phyloP scores from a whole-genome alignment of 2,797 vertebrate species.

The Trachurus trachurus region DNA sequence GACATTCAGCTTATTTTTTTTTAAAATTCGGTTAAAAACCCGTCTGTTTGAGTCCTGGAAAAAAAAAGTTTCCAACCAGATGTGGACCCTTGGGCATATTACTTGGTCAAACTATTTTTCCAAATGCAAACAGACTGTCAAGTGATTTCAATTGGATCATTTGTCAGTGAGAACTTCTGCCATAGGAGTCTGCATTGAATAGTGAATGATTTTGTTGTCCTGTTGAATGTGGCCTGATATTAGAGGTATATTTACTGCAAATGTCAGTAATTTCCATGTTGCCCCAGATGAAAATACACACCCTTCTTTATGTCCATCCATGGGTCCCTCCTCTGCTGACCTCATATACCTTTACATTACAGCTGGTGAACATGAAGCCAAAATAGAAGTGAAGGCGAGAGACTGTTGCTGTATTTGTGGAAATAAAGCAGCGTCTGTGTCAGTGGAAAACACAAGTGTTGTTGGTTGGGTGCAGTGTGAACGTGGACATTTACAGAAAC shows the following conservation, averaged over 20 bases:
- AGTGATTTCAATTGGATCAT: conserved; percentile 52
- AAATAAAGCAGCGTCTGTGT: background rate
- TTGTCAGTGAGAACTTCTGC: conserved; percentile 15
- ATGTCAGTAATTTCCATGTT: background rate
- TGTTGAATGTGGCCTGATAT: background rate
- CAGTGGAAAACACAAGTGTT: background rate
- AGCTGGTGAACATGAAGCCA: background rate
- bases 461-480: background rate
- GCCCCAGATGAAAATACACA: conserved; percentile 12
- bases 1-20: background rate
- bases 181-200: conserved; percentile 15
- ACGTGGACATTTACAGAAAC: background rate
- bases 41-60: conserved; percentile 29
- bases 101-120: conserved; percentile 49
- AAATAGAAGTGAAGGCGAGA: background rate
- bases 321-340: background rate
- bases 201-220: conserved; percentile 39
- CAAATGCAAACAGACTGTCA: conserved; percentile 47
- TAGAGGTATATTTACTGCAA: conserved; percentile 7
- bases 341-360: background rate
- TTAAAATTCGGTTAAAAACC: conserved; percentile 2
- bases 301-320: conserved; percentile 14
- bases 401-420: background rate
- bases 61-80: conserved; percentile 44
- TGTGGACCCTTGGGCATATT: conserved; percentile 38